Percentiles rank a stretch among this genome's conserved stretches.
These are phyloP conservation scores for Pyralis farinalis DNA, from an alignment of 2,888 invertebrate genomes.

Conservation along the genomic window DNA sequence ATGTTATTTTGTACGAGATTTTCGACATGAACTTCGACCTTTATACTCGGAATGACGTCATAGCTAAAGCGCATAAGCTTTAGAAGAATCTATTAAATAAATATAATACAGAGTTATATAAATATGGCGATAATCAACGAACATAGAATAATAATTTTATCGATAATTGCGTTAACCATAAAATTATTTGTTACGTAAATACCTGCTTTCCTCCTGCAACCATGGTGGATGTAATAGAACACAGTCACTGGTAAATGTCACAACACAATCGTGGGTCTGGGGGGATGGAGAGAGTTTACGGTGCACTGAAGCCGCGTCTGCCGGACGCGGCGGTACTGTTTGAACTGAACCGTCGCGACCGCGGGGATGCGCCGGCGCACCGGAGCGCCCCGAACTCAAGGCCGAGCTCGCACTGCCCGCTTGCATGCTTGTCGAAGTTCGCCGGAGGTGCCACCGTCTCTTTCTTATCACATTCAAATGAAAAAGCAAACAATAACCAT, in stretches of 20 bases:
- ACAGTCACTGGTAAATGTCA: conserved; percentile 58
- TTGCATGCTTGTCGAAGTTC: conserved; percentile 9
- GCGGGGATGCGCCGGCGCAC: conserved; percentile 32
- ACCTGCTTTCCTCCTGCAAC: conserved; percentile 81
- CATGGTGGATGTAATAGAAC: conserved; percentile 56
- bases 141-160: neutral
- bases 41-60: too few species aligned
- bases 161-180: conserved; percentile 1
- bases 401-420: conserved; percentile 35
- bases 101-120: conserved; percentile 3
- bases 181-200: conserved; percentile 26
- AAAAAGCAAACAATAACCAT: conserved; percentile 2
- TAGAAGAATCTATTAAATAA: too few species aligned
- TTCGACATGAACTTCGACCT: too few species aligned
- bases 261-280: conserved; percentile 40
- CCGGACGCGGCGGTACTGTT: conserved; percentile 73
- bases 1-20: too few species aligned
- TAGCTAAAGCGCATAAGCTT: too few species aligned
- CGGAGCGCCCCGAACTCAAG: conserved; percentile 25
- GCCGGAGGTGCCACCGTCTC: conserved; percentile 6
- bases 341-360: conserved; percentile 62
- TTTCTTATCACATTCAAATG: conserved; percentile 1
- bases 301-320: conserved; percentile 71
- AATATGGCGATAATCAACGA: conserved; percentile 1
- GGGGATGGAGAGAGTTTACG: conserved; percentile 31